phyloP scores from a whole-genome alignment of 2,113 vertebrate species.

The Platanista minor region DNA sequence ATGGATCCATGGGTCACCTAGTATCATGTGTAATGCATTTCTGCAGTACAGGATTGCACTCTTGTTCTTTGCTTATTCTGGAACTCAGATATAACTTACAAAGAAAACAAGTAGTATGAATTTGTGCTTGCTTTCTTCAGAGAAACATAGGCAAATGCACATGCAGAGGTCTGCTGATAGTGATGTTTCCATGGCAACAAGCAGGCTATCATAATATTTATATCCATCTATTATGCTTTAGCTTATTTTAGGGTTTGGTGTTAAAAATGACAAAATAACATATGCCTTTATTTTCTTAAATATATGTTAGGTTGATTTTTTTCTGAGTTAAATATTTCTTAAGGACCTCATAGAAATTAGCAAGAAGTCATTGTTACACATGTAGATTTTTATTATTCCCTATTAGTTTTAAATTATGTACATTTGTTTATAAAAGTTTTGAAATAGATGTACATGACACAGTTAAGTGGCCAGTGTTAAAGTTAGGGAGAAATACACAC shows the following conservation, averaged over 20 bases:
- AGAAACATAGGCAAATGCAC: conserved; percentile 6
- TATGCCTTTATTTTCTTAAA: background rate
- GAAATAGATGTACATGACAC: background rate
- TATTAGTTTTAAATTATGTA: background rate
- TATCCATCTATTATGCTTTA: background rate
- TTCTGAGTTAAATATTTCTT: background rate
- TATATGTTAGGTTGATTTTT: background rate
- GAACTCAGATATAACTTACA: background rate
- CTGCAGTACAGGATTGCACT: background rate
- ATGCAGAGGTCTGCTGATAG: background rate
- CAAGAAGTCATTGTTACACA: background rate
- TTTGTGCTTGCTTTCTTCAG: background rate
- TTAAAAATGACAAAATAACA: conserved; percentile 34
- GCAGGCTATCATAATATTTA: conserved; percentile 50
- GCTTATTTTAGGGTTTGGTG: conserved; percentile 1
- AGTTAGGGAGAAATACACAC: background rate
- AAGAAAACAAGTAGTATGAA: background rate
- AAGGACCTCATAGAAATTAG: background rate
- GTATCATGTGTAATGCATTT: background rate
- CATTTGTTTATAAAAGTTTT: background rate
- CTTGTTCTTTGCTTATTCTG: background rate
- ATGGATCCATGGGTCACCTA: background rate
- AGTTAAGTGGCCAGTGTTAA: background rate
- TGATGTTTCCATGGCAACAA: conserved; percentile 28
- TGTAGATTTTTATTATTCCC: background rate